A percentile compares a stretch with the other conserved stretches of the same genome.
phyloP scores from a whole-genome alignment of 2,888 invertebrate genomes.

The Arrhopalites spinosus region DNA sequence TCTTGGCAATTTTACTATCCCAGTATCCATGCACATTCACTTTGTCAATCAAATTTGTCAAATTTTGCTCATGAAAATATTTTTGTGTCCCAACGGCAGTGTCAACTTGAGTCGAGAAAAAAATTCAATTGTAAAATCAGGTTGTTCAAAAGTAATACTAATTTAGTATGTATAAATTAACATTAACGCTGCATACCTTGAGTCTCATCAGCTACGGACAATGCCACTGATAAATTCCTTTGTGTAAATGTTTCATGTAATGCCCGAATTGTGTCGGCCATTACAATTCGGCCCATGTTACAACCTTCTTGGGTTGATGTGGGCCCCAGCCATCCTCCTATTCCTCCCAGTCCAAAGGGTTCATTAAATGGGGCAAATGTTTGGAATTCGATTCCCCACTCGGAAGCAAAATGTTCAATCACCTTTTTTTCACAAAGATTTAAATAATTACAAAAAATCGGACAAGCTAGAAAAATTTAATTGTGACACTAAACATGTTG shows the following conservation, averaged over 20 bases:
- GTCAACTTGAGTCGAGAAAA: too few relatives aligned
- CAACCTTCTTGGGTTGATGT: slow-evolving; percentile 51
- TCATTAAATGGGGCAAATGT: slow-evolving; percentile 54
- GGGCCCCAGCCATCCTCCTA: slow-evolving; percentile 20
- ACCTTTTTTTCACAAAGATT: too few relatives aligned
- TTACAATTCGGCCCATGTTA: slow-evolving; percentile 44
- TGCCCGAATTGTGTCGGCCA: slow-evolving; percentile 43
- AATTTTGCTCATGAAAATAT: slow-evolving; percentile 41
- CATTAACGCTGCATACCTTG: too few relatives aligned
- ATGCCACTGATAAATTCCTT: slow-evolving; percentile 41
- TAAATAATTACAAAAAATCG: too few relatives aligned
- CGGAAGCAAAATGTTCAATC: slow-evolving; percentile 45
- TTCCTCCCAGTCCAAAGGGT: slow-evolving; percentile 44
- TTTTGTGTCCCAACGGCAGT: slow-evolving; percentile 46
- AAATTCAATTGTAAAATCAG: too few relatives aligned
- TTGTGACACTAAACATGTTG: too few relatives aligned
- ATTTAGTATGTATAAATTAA: too few relatives aligned
- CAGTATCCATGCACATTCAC: slow-evolving; percentile 54
- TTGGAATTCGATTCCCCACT: slow-evolving; percentile 46
- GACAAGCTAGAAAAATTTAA: too few relatives aligned
- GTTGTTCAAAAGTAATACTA: too few relatives aligned
- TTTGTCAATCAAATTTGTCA: slow-evolving; percentile 44
- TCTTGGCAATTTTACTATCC: slow-evolving; percentile 40
- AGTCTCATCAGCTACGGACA: slow-evolving; percentile 53
- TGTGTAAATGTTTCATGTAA: slow-evolving; percentile 36